phyloP scores from a whole-genome alignment of 2,797 vertebrate genomes.

The Pogoniulus pusillus region DNA sequence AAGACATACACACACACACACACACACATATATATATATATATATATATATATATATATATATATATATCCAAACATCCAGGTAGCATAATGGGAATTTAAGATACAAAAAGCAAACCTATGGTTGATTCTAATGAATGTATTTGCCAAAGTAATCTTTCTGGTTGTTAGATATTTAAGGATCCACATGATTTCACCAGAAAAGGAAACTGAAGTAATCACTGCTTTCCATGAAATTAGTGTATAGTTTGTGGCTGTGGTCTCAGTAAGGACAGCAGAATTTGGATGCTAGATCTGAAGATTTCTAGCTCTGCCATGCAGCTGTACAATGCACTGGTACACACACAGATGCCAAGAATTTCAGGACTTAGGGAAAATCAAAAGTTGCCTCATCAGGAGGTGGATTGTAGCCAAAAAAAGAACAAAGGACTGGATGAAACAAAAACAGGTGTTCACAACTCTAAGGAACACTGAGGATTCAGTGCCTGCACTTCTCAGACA shows the following conservation, averaged over 20 bases:
- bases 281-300: not conserved
- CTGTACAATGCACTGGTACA: not conserved
- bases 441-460: fast-evolving
- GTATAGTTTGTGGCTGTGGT: not conserved
- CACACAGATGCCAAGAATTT: not conserved
- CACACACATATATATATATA: not conserved
- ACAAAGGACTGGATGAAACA: not conserved
- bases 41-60: too few relatives aligned
- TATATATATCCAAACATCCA: not conserved
- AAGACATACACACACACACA: not conserved
- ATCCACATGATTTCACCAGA: not conserved
- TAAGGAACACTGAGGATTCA: not conserved
- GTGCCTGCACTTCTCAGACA: not conserved
- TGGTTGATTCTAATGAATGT: not conserved
- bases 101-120: not conserved
- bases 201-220: not conserved
- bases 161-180: not conserved
- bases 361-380: not conserved
- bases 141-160: not conserved
- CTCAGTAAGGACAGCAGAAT: not conserved
- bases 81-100: not conserved
- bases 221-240: not conserved
- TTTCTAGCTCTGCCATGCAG: not conserved
- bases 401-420: not conserved
- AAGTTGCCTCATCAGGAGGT: not conserved